Evolutionary conservation across 2,888 invertebrate genomes (phyloP).

Genomic region (Acrobasis suavella): DNA sequence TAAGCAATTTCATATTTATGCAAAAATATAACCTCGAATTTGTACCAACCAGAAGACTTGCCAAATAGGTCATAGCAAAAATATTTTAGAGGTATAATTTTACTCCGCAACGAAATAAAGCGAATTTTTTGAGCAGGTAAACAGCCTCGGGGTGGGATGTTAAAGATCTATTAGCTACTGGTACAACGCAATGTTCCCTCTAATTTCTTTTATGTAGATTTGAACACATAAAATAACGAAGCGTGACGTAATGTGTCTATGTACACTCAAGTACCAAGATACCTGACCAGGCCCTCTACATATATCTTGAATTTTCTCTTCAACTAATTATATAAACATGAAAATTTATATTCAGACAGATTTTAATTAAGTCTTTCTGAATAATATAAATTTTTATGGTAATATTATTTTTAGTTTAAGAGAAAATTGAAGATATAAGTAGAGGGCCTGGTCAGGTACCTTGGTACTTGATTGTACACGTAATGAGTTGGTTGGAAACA

Average conservation of each 20-base stretch:
- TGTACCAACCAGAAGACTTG: slow-evolving; percentile 5
- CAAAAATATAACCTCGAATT: slow-evolving; percentile 10
- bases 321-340: no score
- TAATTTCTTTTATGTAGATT: not conserved
- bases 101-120: not conserved
- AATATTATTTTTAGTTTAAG: no score
- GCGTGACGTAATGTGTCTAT: not conserved
- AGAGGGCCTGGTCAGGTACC: no score
- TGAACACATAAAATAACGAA: not conserved
- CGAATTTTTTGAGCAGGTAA: not conserved
- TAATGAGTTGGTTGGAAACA: no score
- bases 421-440: no score
- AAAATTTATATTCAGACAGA: no score
- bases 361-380: no score
- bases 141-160: slow-evolving; percentile 3
- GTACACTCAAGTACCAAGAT: no score
- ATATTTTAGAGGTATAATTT: slow-evolving; percentile 16
- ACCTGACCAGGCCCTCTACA: no score
- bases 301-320: no score
- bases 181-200: not conserved
- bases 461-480: no score
- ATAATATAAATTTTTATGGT: no score
- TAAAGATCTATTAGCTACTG: slow-evolving; percentile 2
- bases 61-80: slow-evolving; percentile 19
- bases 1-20: slow-evolving; percentile 13